Conservation (phyloP, 2,888 invertebrate genomes). For the Chrysomela aeneicollis region DNA sequence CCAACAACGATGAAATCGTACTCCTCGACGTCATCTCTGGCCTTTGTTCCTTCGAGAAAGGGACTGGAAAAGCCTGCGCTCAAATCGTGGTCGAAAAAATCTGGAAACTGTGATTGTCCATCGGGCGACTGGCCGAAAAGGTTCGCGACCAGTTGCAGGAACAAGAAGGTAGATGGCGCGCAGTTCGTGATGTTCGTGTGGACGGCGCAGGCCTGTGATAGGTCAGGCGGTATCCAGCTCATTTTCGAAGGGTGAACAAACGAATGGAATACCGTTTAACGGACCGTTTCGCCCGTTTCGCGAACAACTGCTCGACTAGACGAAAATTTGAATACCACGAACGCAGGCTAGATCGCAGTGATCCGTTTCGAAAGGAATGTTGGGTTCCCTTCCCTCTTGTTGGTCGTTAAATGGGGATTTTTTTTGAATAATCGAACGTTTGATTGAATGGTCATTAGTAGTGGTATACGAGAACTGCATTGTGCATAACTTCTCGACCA, state of each 20-base stretch:
- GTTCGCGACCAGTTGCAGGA: conserved; percentile 66
- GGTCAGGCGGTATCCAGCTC: conserved; percentile 68
- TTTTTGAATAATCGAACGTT: neutral
- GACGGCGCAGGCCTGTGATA: conserved; percentile 65
- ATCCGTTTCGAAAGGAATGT: conserved; percentile 39
- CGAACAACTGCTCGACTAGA: neutral
- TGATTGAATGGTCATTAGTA: conserved; percentile 11
- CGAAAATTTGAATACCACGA: neutral
- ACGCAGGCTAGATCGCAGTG: conserved; percentile 11
- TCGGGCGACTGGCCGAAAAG: conserved; percentile 65
- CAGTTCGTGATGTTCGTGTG: conserved; percentile 68
- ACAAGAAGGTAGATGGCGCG: conserved; percentile 67
- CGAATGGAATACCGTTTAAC: neutral
- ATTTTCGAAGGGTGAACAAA: conserved; percentile 33
- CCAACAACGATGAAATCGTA: conserved; percentile 71
- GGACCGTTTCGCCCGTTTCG: neutral
- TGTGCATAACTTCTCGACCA: neutral
- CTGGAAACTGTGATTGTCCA: conserved; percentile 6
- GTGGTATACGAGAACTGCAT: neutral
- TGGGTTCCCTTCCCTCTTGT: conserved; percentile 15
- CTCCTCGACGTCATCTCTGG: conserved; percentile 28
- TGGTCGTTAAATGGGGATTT: conserved; percentile 21
- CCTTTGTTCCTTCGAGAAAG: conserved; percentile 30
- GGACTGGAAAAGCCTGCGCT: conserved; percentile 20
- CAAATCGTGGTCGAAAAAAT: neutral